phyloP scores from a whole-genome alignment of 2,888 invertebrate genomes.

The Drosophila flavopinicola region DNA sequence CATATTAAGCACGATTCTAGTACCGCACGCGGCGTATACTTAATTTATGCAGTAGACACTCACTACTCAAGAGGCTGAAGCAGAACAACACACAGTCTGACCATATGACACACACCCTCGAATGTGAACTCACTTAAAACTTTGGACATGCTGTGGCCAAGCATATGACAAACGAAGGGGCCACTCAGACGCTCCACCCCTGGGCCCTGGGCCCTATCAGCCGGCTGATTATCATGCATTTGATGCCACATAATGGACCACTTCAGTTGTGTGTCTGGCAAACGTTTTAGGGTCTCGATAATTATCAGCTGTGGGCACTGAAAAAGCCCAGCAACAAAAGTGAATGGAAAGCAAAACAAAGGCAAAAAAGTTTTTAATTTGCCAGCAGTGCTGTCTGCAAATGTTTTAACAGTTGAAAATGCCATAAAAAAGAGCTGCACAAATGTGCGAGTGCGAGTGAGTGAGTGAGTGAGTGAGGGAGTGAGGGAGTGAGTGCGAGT shows the following conservation, averaged over 20 bases:
- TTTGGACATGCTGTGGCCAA: constrained; percentile 38
- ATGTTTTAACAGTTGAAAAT: constrained; percentile 37
- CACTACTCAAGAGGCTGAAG: constrained; percentile 14
- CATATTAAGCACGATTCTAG: too few species aligned
- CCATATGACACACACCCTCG: background rate
- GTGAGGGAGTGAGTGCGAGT: background rate
- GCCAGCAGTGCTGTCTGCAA: constrained; percentile 27
- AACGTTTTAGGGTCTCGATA: constrained; percentile 34
- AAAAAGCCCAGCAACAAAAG: background rate
- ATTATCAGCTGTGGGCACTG: constrained; percentile 22
- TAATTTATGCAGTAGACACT: constrained; percentile 9
- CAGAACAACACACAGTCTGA: constrained; percentile 4
- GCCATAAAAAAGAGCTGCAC: background rate
- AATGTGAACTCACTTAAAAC: constrained; percentile 26
- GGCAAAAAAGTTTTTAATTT: constrained; percentile 34
- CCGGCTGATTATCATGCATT: constrained; percentile 36
- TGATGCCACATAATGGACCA: constrained; percentile 30
- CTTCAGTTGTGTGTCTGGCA: constrained; percentile 28
- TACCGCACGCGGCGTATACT: constrained; percentile 15
- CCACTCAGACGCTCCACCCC: background rate
- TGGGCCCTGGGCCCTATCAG: constrained; percentile 4
- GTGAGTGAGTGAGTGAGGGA: background rate
- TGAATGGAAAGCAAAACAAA: constrained; percentile 4
- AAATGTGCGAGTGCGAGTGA: background rate
- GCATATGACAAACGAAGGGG: constrained; percentile 27